Base-by-base conservation (phyloP, 2,888 invertebrate genomes). In the Drosophila tanythrix region DNA sequence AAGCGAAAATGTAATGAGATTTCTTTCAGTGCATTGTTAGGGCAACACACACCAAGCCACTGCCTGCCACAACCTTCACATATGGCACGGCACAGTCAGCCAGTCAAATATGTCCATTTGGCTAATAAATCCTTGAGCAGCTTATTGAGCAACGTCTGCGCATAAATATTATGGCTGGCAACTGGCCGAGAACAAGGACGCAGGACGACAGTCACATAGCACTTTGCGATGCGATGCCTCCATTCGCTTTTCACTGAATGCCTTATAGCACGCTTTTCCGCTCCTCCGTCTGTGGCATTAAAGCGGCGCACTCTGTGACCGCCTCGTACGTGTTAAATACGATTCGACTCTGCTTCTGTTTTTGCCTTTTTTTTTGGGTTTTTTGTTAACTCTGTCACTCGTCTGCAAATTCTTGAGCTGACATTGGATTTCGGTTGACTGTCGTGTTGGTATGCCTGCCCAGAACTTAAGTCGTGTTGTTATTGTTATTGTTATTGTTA, bases 91-190 rank as follows among this genome's bases (percentile, higher is more conserved):
- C 61, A 88, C 91, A 91, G 92, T 92, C 92, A 84, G 90, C 88
- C 91, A 91, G 92, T 92, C 93, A 92, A 92, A 92, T 92, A 91
- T 92, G 89, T 91, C 90, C 91, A 92, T 92, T 92, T 92, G 91
- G 90, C 92, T 92, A 92, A 92, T 92, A 92, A 92, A 92, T 92
- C 93, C 92, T 92, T 91, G 90, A 90, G 90, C 84, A 91, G 91
- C 92, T 91, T 92, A 92, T 92, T 91, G 91, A 82, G 81, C 80
- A 83, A 87, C 83, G 86, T 91, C 88, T 90, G 81, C 83, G 82
- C 87, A 91, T 87, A 90, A 90, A 91, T 91, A 90, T 90, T 82
- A 81, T 65, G 79, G 76, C 76, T 79, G 78, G 76, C 83, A 82
- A 81, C 83, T 79, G 87, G 83, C 73, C 84, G 73, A 72, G 70